phyloP scores from a whole-genome alignment of 2,888 invertebrate species.

The Eulithis prunata region DNA sequence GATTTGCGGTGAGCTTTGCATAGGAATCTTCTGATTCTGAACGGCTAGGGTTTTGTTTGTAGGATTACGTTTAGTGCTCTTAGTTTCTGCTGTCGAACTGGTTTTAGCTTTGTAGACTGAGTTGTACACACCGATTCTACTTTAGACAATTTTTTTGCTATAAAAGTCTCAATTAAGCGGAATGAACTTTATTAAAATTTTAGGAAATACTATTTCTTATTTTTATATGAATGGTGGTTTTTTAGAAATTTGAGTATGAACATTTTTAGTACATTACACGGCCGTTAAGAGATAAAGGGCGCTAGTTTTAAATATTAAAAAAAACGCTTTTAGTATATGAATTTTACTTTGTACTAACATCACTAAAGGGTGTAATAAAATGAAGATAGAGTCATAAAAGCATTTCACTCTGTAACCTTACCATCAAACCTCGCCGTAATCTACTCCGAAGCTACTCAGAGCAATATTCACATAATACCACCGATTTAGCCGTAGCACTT shows the following conservation, averaged over 20 bases:
- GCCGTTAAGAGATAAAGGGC: too few species aligned
- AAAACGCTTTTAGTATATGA: too few species aligned
- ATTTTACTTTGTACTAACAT: too few species aligned
- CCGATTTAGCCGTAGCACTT: slow-evolving; percentile 40
- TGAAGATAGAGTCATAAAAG: slow-evolving; percentile 14
- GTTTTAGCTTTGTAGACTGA: not conserved
- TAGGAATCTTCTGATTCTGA: slow-evolving; percentile 34
- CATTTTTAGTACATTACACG: too few species aligned
- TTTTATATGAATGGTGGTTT: too few species aligned
- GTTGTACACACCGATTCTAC: too few species aligned
- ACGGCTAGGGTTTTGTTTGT: slow-evolving; percentile 30
- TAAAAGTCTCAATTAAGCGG: too few species aligned
- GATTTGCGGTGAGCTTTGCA: slow-evolving; percentile 38
- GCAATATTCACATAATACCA: slow-evolving; percentile 39
- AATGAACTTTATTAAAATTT: too few species aligned
- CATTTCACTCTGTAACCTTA: slow-evolving; percentile 34
- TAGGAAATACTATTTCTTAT: too few species aligned
- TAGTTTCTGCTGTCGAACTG: not conserved
- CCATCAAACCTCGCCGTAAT: slow-evolving; percentile 52
- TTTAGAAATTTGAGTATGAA: too few species aligned
- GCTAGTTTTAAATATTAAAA: too few species aligned
- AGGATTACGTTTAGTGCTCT: slow-evolving; percentile 31
- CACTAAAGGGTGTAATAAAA: not conserved
- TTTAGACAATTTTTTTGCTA: too few species aligned
- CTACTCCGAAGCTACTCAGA: slow-evolving; percentile 24